A percentile compares a stretch with the other conserved stretches of the same genome.
These are phyloP conservation scores for Mesorhabditis belari DNA, from an alignment of 2,888 invertebrate genomes.

Conservation along the genomic window DNA sequence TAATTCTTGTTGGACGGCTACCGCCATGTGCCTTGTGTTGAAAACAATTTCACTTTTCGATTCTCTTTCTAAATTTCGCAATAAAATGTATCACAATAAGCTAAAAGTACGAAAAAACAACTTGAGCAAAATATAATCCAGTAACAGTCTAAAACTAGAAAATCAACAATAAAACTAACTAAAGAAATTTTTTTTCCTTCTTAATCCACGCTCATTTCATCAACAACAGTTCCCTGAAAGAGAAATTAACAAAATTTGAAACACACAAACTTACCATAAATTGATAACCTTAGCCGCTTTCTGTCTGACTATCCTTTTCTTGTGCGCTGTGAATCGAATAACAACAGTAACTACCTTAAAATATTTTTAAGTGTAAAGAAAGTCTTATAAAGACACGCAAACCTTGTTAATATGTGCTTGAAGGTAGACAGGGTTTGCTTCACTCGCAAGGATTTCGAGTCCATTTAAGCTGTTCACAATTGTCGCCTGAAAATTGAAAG, in stretches of 20 bases:
- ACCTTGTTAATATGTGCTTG: not conserved
- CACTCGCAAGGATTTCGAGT: not conserved
- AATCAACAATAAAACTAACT: not conserved
- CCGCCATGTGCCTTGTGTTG: too few species aligned
- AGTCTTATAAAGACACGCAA: too few species aligned
- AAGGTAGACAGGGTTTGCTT: not conserved
- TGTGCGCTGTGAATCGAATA: not conserved
- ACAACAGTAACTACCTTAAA: not conserved
- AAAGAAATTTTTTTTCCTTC: not conserved
- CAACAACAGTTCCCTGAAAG: too few species aligned
- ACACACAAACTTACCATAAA: constrained; percentile 9
- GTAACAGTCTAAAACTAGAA: too few species aligned
- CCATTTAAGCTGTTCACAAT: not conserved
- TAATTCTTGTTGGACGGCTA: too few species aligned
- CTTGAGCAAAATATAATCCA: too few species aligned
- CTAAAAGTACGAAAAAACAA: too few species aligned
- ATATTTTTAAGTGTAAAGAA: not conserved
- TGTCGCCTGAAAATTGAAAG: not conserved
- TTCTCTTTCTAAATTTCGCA: too few species aligned
- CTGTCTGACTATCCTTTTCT: constrained; percentile 13
- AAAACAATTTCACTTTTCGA: too few species aligned
- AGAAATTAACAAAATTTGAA: not conserved
- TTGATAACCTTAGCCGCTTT: constrained; percentile 17
- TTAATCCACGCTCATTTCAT: not conserved
- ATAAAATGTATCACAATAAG: too few species aligned